Evolutionary conservation across 2,797 vertebrate genomes (phyloP).

Genomic region (Margarornis squamiger): DNA sequence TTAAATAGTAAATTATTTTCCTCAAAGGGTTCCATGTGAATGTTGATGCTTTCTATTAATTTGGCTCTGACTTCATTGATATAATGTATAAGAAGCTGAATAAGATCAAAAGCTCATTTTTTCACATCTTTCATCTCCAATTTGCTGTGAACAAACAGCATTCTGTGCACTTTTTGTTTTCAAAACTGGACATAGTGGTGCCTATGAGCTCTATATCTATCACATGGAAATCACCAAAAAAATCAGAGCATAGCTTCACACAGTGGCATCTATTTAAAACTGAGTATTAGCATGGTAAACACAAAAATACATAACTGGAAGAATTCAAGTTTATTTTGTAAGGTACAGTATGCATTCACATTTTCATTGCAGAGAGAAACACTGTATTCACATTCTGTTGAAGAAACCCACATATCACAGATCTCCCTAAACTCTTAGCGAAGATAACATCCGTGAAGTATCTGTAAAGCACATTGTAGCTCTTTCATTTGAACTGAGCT

Average conservation of each 20-base stretch:
- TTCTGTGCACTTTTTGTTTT: conserved; percentile 17
- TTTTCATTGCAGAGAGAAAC: conserved; percentile 44
- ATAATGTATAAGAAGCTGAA: conserved; percentile 14
- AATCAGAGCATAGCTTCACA: conserved; percentile 14
- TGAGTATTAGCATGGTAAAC: conserved; percentile 2
- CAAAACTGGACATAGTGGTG: conserved; percentile 37
- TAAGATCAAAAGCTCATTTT: conserved; percentile 2
- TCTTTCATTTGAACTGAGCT: not conserved
- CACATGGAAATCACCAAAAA: conserved; percentile 1
- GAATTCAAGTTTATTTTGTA: conserved; percentile 49
- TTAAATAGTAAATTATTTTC: conserved; percentile 33
- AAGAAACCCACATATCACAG: conserved; percentile 7
- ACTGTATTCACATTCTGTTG: conserved; percentile 34
- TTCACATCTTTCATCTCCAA: not conserved
- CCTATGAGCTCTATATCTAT: conserved; percentile 22
- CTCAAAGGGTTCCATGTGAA: conserved; percentile 4
- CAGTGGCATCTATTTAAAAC: conserved; percentile 23
- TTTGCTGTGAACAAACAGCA: conserved; percentile 28
- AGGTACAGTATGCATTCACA: conserved; percentile 58
- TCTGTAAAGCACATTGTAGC: not conserved
- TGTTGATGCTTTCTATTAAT: not conserved
- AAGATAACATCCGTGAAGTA: not conserved
- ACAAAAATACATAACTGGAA: conserved; percentile 27
- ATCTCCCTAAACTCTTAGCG: not conserved
- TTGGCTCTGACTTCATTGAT: conserved; percentile 23